Base-by-base conservation (phyloP, 2,797 vertebrate species). In the Synaphobranchus kaupii region DNA sequence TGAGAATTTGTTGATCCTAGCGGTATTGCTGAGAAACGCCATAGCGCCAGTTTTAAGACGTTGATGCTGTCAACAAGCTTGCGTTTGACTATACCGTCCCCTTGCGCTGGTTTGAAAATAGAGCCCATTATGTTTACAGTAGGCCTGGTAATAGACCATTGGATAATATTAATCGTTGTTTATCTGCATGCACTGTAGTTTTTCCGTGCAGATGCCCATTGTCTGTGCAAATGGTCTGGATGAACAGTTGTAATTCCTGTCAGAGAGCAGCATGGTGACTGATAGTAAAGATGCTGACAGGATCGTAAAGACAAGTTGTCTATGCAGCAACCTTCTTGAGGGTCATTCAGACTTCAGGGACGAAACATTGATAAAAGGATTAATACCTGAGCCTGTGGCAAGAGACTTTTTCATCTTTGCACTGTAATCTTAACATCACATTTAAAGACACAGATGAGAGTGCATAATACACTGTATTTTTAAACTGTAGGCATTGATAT, bases 231-330 rank as follows among this genome's bases (percentile, higher is more conserved):
- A 89, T 54, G 31, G 84, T 83, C 50, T 22, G 48, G 20, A 87
- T 88, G 90, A 90, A 91, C 88, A 82, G 90, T 90, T 86, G 89
- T 90, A 90, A 89, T 89, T 93, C 89, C 92, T 91, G 90, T 93
- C 92, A 90, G 91, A 87, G 83, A 86, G 90, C 87, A 81, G 89
- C 52, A 90, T 91, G 93, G 93, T 93, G 94, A 94, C 93, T 93
- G 92, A 94, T 94, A 89, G 93, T 94, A 95, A 94, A 94, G 93
- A 90, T 78, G 86, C 94, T 93, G 95, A 95, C 93, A 92, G 93
- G 90, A 94, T 94, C 94, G 92, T 94, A 95, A 96, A 96, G 95
- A 94, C 93, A 93, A 95, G 94, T 92, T 94, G 93, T 95, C 94
- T 63, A 87, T 90, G 92, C 87, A 90, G 86, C 92, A 94, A 96